A percentile compares a stretch with the other conserved stretches of the same genome.
phyloP scores from a whole-genome alignment of 2,113 vertebrate species.

The Antennarius striatus region DNA sequence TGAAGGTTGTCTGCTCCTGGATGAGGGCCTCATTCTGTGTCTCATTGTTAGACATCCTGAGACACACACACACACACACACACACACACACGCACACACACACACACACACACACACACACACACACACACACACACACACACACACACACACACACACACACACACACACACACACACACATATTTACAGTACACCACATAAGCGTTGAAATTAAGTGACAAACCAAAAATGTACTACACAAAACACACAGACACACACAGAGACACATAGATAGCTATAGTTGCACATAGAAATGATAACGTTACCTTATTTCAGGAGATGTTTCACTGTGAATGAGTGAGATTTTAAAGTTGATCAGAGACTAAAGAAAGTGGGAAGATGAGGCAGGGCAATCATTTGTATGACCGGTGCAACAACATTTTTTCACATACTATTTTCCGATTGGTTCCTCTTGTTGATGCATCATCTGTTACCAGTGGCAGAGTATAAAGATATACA shows the following conservation, averaged over 20 bases:
- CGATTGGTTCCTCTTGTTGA: constrained; percentile 43
- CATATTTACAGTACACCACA: background rate
- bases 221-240: no score
- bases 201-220: no score
- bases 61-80: constrained; percentile 30
- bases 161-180: constrained; percentile 27
- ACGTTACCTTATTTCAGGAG: constrained; percentile 38
- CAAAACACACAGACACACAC: no score
- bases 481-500: background rate
- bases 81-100: no score
- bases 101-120: no score
- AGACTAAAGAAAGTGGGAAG: constrained; percentile 49
- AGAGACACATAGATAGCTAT: no score
- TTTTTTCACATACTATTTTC: background rate
- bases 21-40: constrained; percentile 38
- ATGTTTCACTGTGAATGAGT: background rate
- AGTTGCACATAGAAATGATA: background rate
- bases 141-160: constrained; percentile 28
- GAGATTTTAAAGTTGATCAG: background rate
- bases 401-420: background rate
- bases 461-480: constrained; percentile 50
- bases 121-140: constrained; percentile 31
- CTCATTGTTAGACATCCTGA: constrained; percentile 48
- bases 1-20: constrained; percentile 1
- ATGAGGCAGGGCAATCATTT: background rate